Evolutionary conservation across 2,888 invertebrate species (phyloP).

Genomic region (Ormyrus pomaceus): DNA sequence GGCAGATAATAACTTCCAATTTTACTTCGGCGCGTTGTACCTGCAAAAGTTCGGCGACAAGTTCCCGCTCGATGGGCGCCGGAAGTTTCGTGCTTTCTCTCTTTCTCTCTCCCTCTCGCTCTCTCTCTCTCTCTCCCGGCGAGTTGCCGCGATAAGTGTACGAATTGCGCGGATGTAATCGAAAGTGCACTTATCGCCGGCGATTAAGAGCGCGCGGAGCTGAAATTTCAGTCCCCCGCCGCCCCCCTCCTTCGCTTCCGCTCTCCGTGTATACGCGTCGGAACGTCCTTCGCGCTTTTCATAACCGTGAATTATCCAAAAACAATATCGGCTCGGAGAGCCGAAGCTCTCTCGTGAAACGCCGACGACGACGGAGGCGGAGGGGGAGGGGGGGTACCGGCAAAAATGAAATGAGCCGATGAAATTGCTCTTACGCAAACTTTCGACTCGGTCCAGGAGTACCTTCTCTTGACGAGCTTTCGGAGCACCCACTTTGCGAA

Average conservation of each 20-base stretch:
- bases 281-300: constrained; percentile 1
- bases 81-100: constrained; percentile 32
- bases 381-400: background rate
- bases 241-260: too few relatives aligned
- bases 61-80: constrained; percentile 46
- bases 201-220: constrained; percentile 22
- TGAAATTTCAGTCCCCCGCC: too few relatives aligned
- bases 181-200: constrained; percentile 35
- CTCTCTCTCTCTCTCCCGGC: constrained; percentile 11
- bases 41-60: constrained; percentile 46
- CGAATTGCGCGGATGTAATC: constrained; percentile 37
- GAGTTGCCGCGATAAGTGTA: constrained; percentile 39
- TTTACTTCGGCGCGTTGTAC: constrained; percentile 43
- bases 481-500: background rate
- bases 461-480: background rate
- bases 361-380: background rate
- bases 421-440: constrained; percentile 40
- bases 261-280: too few relatives aligned
- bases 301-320: constrained; percentile 23
- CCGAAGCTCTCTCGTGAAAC: background rate
- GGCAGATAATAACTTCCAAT: constrained; percentile 60
- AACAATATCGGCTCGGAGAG: constrained; percentile 17
- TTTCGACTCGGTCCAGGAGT: constrained; percentile 8
- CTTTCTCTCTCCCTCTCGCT: constrained; percentile 4
- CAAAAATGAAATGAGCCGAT: constrained; percentile 32